These are phyloP conservation scores for Muschampia plurimacula DNA, from an alignment of 2,888 invertebrate genomes.

Conservation along the genomic window DNA sequence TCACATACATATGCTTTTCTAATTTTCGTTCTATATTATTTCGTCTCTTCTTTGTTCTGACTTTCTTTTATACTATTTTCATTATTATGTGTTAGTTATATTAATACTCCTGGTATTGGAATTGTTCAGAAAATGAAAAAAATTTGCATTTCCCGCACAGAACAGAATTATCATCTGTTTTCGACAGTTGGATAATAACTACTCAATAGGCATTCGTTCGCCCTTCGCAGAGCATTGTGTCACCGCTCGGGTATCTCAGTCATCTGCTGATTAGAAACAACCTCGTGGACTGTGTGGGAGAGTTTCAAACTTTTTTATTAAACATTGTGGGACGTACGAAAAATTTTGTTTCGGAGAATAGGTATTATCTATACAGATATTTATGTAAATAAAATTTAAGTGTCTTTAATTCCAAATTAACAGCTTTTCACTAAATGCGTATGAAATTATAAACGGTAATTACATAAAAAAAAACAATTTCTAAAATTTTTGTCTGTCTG, in stretches of 20 bases:
- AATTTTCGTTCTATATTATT: no score
- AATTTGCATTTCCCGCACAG: background rate
- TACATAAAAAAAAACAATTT: no score
- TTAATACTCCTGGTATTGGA: background rate
- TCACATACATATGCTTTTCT: no score
- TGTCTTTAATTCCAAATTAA: no score
- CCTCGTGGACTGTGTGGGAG: conserved; percentile 5
- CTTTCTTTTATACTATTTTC: no score
- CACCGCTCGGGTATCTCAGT: conserved; percentile 13
- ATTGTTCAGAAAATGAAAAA: background rate
- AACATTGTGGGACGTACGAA: background rate
- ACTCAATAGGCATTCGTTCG: background rate
- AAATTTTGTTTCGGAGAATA: background rate
- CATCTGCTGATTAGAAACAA: conserved; percentile 29
- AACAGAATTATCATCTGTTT: background rate
- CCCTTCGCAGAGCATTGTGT: conserved; percentile 11
- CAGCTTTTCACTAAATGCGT: no score
- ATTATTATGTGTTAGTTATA: no score
- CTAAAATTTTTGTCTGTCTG: no score
- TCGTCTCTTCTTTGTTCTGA: no score
- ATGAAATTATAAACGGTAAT: no score
- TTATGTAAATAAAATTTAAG: background rate
- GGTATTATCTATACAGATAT: no score
- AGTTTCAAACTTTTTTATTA: conserved; percentile 28
- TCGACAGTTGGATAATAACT: background rate